These are phyloP conservation scores for Abramis brama DNA, from an alignment of 2,113 vertebrate genomes.

Conservation along the genomic window DNA sequence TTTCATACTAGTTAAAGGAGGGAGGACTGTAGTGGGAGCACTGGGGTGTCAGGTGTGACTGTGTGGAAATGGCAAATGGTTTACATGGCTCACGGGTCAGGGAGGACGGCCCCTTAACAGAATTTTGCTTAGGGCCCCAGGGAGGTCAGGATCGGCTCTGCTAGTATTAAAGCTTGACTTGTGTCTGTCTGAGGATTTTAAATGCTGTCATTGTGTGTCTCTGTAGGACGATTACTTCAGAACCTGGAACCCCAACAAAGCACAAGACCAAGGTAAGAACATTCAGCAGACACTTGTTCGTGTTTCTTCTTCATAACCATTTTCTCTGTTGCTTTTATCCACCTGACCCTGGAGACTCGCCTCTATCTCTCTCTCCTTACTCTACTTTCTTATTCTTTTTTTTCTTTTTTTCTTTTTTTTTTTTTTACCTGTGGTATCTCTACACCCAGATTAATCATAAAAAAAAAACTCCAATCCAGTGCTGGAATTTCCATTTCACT, in stretches of 20 bases:
- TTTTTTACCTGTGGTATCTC: not conserved
- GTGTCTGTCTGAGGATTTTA: constrained; percentile 4
- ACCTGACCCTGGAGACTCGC: constrained; percentile 2
- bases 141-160: no score
- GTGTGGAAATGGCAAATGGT: no score
- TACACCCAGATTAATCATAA: constrained; percentile 41
- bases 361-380: not conserved
- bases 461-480: constrained; percentile 22
- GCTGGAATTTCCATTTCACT: constrained; percentile 37
- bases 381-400: not conserved
- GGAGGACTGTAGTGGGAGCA: no score
- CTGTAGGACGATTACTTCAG: constrained; percentile 58
- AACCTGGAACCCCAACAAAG: constrained; percentile 52
- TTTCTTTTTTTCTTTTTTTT: not conserved
- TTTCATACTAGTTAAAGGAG: no score
- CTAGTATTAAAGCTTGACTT: not conserved
- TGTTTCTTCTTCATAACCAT: not conserved
- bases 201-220: constrained; percentile 33
- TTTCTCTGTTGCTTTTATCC: not conserved
- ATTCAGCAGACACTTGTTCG: not conserved
- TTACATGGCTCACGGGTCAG: no score
- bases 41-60: no score
- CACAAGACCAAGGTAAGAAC: constrained; percentile 51
- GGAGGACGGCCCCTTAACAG: no score
- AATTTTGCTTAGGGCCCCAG: no score